Evolutionary conservation across 1,140 invertebrate genomes (phyloP), one percentile per base, ranked within the genome.

Genomic region (Triops cancriformis): DNA sequence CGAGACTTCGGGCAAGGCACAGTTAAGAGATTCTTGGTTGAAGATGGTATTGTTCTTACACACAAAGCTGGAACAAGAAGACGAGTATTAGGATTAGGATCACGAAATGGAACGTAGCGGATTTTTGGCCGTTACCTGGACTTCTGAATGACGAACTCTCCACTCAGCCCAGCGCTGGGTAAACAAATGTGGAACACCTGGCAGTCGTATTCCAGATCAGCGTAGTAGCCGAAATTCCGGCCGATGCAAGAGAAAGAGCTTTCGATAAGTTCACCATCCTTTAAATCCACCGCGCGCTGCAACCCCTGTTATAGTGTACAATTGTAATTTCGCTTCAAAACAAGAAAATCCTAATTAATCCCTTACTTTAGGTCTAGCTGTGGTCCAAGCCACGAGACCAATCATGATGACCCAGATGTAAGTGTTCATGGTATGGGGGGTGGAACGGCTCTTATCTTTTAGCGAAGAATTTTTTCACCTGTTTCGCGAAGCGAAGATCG

Each of bases 141-240:
- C 73, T 26, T 74, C 11, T 28, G 73, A 18, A 74, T 74, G n/a
- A 23, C 37, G 28, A 43, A n/a, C 23, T 78, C 72, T 26, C 82
- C 82, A 37, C 79, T 79, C 23, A 81, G 78, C 23, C 77, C 78
- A 41, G 51, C 75, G 26, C 79, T 73, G 7, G 83, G 83, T 26
- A 82, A 72, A 80, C 84, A 85, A 37, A 85, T 81, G 80, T 85
- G 84, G 82, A 85, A 85, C 75, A 85, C 80, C 73, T 82, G 77
- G 79, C 84, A 85, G 77, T 85, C 79, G 80, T 85, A 85, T 75
- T 82, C 83, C 5, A 83, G 78, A 76, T 85, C 84, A 51, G 84
- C 84, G 80, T 85, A 85, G 78, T 85, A 85, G 1, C 84, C 84
- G 75, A 83, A 83, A n/a, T 77, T 72, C 41, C 80, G 79, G 3